Evolutionary conservation across 1,140 invertebrate species (phyloP).

Genomic region (honey bee (Apis mellifera)): Amel_HAv3.1 CM009943.2:10987501-10988000

Average conservation of each 20-base stretch:
- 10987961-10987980: not conserved
- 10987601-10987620: too few relatives aligned
- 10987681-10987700: too few relatives aligned
- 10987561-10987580: too few relatives aligned
- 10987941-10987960: conserved; percentile 36
- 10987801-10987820: not conserved
- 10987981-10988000: conserved; percentile 1
- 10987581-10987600: too few relatives aligned
- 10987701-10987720: too few relatives aligned
- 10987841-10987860: conserved; percentile 2
- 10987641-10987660: too few relatives aligned
- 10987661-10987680: too few relatives aligned
- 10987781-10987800: not conserved
- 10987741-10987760: not conserved
- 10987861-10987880: not conserved
- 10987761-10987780: not conserved
- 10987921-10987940: conserved; percentile 11
- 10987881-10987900: conserved; percentile 11
- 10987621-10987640: too few relatives aligned
- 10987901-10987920: conserved; percentile 31
- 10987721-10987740: too few relatives aligned
- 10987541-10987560: too few relatives aligned
- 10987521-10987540: too few relatives aligned
- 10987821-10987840: not conserved
- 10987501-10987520: too few relatives aligned